Evolutionary conservation across 2,797 vertebrate genomes (phyloP), one percentile per base, ranked within the genome.

Genomic region (Myotis vivesi): DNA sequence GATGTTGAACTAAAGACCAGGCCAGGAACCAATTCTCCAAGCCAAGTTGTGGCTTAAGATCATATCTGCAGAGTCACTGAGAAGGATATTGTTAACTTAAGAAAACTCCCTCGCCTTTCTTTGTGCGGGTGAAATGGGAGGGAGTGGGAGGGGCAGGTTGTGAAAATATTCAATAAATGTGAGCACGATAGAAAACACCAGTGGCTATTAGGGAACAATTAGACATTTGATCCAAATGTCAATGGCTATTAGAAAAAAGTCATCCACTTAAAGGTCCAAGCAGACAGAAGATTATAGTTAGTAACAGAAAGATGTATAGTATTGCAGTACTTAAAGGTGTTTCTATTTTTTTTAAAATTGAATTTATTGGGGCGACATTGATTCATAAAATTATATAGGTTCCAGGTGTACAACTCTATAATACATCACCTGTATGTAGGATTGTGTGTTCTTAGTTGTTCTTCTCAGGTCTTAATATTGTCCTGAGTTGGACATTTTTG

Each of bases 41-140:
- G 87, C 77, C 80, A 81, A 76, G 53, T 1, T 94, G 87, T 20
- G 89, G 79, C 23, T 92, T 83, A 46, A n/a, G 51, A 49, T 57
- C 30, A 0, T 92, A 66, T 86, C 79, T 87, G 44, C 46, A 77
- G 64, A 80, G 87, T 87, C 57, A 44, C 2, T 55, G 30, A 16
- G 80, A 83, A 51, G 28, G 64, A 62, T 64, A 12, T 0, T 2
- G 7, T 68, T 3, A 46, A 22, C 57, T 55, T 76, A 83, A 80
- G 92, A 71, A 66, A 91, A 91, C 80, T 87, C 55, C 80, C 89
- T 93, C 0, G 0, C 33, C 62, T 75, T 69, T 68, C 85, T 82
- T 23, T 68, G 71, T 53, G 38, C 38, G 5, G 38, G 38, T 38
- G 38, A 38, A 38, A 38, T 38, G 5, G 38, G 38, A 38, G 84